Conservation (phyloP, 2,113 vertebrate species). For the Columba livia region DNA sequence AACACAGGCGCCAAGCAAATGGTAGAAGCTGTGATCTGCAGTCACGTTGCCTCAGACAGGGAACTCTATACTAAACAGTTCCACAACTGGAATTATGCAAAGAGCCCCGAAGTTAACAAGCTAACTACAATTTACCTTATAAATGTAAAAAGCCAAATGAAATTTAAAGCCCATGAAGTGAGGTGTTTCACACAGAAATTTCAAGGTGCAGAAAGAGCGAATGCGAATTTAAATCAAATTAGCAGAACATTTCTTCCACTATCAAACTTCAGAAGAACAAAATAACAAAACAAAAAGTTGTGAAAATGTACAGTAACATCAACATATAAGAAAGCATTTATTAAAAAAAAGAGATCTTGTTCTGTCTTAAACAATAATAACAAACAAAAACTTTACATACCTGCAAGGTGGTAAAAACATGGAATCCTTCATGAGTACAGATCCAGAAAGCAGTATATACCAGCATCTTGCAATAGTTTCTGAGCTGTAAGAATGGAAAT, state of each 20-base stretch:
- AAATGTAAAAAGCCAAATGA: not conserved
- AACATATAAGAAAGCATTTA: not conserved
- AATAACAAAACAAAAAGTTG: fast-evolving
- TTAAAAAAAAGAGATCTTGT: not conserved
- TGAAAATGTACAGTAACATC: not conserved
- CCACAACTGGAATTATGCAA: not conserved
- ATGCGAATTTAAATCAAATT: not conserved
- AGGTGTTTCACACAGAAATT: not conserved
- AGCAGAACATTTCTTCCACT: not conserved
- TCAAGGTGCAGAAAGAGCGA: fast-evolving
- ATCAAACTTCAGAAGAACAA: not conserved
- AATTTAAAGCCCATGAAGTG: not conserved
- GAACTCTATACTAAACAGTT: not conserved
- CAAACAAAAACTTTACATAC: slow-evolving; percentile 73
- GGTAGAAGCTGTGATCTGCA: not conserved
- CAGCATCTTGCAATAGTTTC: slow-evolving; percentile 92
- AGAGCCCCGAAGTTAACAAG: not conserved
- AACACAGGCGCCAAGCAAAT: not conserved
- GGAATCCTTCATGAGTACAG: slow-evolving; percentile 93
- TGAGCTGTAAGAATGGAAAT: slow-evolving; percentile 77
- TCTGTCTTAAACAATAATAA: not conserved
- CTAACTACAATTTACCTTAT: not conserved
- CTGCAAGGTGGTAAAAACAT: slow-evolving; percentile 95
- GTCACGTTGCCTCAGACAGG: fast-evolving
- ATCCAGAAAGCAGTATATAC: slow-evolving; percentile 97